Evolutionary conservation across 2,888 invertebrate species (phyloP), one percentile per base, ranked within the genome.

Genomic region (Lycocerus yunnanus): DNA sequence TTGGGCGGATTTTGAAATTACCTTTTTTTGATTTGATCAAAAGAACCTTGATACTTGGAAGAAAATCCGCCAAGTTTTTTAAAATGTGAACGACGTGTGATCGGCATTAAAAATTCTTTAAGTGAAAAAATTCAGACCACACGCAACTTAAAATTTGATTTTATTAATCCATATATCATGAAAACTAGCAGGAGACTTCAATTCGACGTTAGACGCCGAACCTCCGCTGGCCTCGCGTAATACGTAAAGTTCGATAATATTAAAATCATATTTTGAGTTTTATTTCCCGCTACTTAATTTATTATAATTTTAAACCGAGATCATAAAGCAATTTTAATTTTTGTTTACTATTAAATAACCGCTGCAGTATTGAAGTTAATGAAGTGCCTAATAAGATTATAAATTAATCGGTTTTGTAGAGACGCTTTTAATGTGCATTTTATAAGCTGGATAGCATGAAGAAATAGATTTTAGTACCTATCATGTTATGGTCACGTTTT

Each of bases 1-100:
- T 80, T 80, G 80, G 78, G 78, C 79, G 78, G 74, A 79, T 77
- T 80, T 79, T 77, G 80, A 80, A 82, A 43, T 43, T 43, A 43
- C n/a, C 43, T n/a, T 43, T 43, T 43, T 43, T 6, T 43, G 6
- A n/a, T 43, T 43, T 43, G 43, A 2, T 43, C n/a, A 43, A 43
- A 43, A 43, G 43, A 43, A n/a, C 43, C 43, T 43, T 43, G n/a
- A 13, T 43, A n/a, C 43, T 43, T n/a, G 6, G 13, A 27, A n/a
- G n/a, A 43, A 43, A 43, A n/a, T 6, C n/a, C 8, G 43, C 43
- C n/a, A n/a, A 43, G n/a, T 43, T n/a, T 43, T 43, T n/a, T 43
- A 1, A n/a, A 43, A 43, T 43, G n/a, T 43, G 43, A 43, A 43
- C 43, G 43, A 43, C 43, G 43, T 43, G 43, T 43, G 43, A 43